Conservation (phyloP, 2,113 vertebrate species). For the Abramis brama region DNA sequence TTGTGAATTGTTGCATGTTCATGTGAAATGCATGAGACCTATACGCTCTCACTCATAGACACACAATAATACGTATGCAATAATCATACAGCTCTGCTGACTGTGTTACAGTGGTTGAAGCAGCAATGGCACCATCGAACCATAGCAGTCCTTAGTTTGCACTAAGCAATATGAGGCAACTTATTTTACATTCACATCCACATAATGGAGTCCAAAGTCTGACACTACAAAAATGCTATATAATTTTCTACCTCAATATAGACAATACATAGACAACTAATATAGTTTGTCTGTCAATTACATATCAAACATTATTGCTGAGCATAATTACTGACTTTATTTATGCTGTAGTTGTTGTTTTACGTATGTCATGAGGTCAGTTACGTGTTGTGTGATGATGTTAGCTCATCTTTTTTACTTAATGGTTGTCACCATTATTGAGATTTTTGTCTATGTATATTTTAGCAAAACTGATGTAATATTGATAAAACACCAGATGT, state of each 20-base stretch:
- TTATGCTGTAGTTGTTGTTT: neutral
- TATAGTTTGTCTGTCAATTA: too few relatives aligned
- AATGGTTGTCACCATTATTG: neutral
- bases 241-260: neutral
- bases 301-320: neutral
- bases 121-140: neutral
- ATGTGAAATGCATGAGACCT: conserved; percentile 55
- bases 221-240: neutral
- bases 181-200: neutral
- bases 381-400: neutral
- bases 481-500: neutral
- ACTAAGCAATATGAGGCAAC: neutral
- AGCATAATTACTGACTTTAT: neutral
- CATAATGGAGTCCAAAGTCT: neutral
- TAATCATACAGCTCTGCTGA: too few relatives aligned
- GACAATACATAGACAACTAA: too few relatives aligned
- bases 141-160: neutral
- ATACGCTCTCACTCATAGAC: neutral
- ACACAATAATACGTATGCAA: neutral
- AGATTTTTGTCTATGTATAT: neutral
- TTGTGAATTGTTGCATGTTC: conserved; percentile 57
- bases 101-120: neutral
- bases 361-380: neutral
- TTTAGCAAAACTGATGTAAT: neutral
- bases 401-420: too few relatives aligned